Evolutionary conservation across 2,113 vertebrate species (phyloP), one percentile per base, ranked within the genome.

Genomic region (Tragelaphus scriptus): DNA sequence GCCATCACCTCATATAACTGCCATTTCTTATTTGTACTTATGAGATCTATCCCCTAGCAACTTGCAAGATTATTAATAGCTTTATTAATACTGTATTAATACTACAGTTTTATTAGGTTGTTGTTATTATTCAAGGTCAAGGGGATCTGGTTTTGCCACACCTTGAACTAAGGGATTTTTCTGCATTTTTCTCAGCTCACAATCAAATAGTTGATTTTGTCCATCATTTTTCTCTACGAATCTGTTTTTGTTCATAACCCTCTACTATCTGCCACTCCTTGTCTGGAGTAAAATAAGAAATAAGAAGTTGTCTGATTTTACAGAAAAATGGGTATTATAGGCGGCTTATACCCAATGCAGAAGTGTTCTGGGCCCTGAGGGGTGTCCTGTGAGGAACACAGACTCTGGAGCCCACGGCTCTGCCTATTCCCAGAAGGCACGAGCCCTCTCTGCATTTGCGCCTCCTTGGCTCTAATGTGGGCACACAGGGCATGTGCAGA

Each of bases 251-350:
- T 51, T 32, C 47, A 28, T 96, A 81, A 91, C 90, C 56, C n/a
- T 68, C 86, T 61, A 82, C 56, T 32, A 16, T 47, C 92, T 88
- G 58, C 81, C 85, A 58, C 19, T 49, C 25, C 17, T 87, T 80
- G 21, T 90, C 80, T 92, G n/a, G 7, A 32, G 61, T 87, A 82
- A 94, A 97, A 65, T 91, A 91, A 96, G 79, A 94, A 94, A 63
- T 75, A 56, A 55, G 49, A 81, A 61, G n/a, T 65, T n/a, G n/a
- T 56, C 55, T 71, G n/a, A 17, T 56, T 81, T 86, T 71, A 36
- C 36, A 59, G 84, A 40, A 88, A 96, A 79, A 55, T 49, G 90
- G 44, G 40, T 44, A 26, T 53, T 55, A 9, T 14, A 55, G 25
- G 32, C 9, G 9, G 85, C 79, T 68, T 71, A 75, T 40, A 81